Evolutionary conservation across 53 echinoderm and acorn worm genomes (phyloP).

Genomic region (Crossaster papposus): DNA sequence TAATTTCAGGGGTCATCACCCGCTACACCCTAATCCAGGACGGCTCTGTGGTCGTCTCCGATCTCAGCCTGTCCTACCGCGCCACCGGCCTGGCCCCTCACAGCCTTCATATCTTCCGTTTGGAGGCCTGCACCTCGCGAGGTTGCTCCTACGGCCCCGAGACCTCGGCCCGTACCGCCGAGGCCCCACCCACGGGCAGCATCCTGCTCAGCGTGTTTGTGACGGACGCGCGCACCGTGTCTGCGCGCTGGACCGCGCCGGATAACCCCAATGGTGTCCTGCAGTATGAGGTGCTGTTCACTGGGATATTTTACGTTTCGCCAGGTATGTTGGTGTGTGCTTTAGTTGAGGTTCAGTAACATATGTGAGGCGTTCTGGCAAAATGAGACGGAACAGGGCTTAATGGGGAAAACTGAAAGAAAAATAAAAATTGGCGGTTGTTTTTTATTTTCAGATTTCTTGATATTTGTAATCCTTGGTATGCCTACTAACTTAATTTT

Average conservation of each 20-base stretch:
- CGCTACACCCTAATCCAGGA: slow-evolving; percentile 66
- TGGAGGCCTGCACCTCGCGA: slow-evolving; percentile 68
- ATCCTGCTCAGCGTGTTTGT: slow-evolving; percentile 66
- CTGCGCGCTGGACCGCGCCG: slow-evolving; percentile 74
- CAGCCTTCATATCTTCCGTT: slow-evolving; percentile 73
- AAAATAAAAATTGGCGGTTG: too few relatives aligned
- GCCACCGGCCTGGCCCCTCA: slow-evolving; percentile 58
- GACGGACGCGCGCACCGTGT: slow-evolving; percentile 64
- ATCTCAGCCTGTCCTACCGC: slow-evolving; percentile 24
- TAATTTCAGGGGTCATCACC: slow-evolving; percentile 54
- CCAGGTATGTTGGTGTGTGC: slow-evolving; percentile 55
- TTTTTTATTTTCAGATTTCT: too few relatives aligned
- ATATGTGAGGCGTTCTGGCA: too few relatives aligned
- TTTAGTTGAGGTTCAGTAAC: background rate
- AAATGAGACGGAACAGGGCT: too few relatives aligned
- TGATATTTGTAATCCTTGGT: too few relatives aligned
- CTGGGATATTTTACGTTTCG: slow-evolving; percentile 68
- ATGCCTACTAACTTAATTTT: too few relatives aligned
- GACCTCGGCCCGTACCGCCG: slow-evolving; percentile 65
- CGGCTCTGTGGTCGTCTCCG: slow-evolving; percentile 52
- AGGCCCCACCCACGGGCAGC: slow-evolving; percentile 66
- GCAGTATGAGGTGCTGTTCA: slow-evolving; percentile 70
- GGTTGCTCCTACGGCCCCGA: slow-evolving; percentile 76
- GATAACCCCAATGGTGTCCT: slow-evolving; percentile 61
- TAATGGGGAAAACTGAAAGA: too few relatives aligned